Percentiles rank a stretch among this genome's conserved stretches.
Evolutionary conservation across 2,888 invertebrate genomes (phyloP).

Genomic region (Drosophila fulvimacula): DNA sequence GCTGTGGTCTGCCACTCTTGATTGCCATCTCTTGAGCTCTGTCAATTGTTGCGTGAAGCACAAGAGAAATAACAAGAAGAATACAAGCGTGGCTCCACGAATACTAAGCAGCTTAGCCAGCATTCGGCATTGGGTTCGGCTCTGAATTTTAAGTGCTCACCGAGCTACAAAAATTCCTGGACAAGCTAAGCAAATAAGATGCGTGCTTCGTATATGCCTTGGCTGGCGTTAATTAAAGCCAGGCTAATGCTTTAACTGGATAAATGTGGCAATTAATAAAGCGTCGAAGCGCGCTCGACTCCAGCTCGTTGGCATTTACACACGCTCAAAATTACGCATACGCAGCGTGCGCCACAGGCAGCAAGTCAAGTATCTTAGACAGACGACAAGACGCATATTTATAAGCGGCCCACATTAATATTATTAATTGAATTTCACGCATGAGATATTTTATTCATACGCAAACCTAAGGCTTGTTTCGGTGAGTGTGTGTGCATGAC

Average conservation of each 20-base stretch:
- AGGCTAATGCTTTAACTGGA: constrained; percentile 58
- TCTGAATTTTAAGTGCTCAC: constrained; percentile 51
- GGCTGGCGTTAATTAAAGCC: constrained; percentile 53
- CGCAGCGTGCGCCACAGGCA: constrained; percentile 41
- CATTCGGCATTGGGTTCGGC: constrained; percentile 51
- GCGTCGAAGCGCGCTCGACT: constrained; percentile 23
- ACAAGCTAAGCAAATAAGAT: constrained; percentile 25
- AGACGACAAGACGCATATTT: constrained; percentile 56
- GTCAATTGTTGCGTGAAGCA: constrained; percentile 60
- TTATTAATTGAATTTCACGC: constrained; percentile 80
- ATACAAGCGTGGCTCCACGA: constrained; percentile 36
- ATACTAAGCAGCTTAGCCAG: constrained; percentile 70
- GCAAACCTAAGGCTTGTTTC: constrained; percentile 16
- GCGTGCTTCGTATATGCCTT: constrained; percentile 30
- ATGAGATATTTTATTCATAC: constrained; percentile 72
- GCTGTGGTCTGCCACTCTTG: constrained; percentile 42
- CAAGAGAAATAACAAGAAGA: constrained; percentile 31
- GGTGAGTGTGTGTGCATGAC: neutral
- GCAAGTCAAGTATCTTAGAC: constrained; percentile 57
- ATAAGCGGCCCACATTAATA: constrained; percentile 71
- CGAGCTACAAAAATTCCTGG: constrained; percentile 22
- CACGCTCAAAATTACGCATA: constrained; percentile 44
- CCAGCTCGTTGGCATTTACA: constrained; percentile 7
- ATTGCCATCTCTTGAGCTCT: constrained; percentile 69
- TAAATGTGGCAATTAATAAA: constrained; percentile 70